Percentiles rank a stretch among this genome's conserved stretches.
Conservation (phyloP, 2,888 invertebrate genomes). For the Platypus cylindrus region DNA sequence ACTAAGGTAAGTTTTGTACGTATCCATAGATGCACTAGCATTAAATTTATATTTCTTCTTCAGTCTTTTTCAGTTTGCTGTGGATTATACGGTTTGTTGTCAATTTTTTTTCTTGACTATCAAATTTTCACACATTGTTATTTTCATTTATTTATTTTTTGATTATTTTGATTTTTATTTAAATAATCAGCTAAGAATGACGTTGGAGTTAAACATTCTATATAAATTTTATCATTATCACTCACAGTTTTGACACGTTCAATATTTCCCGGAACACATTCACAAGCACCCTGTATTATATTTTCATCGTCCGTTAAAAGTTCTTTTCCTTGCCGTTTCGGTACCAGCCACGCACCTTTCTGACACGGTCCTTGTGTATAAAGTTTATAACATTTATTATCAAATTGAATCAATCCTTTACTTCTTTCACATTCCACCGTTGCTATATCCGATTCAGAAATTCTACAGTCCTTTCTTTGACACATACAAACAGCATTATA, state of each 20-base stretch:
- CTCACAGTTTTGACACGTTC: conserved; percentile 28
- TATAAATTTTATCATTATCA: conserved; percentile 26
- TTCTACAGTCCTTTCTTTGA: conserved; percentile 20
- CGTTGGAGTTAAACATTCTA: conserved; percentile 47
- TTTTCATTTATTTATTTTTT: conserved; percentile 5
- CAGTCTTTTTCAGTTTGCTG: conserved; percentile 21
- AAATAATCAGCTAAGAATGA: conserved; percentile 53
- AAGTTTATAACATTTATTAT: conserved; percentile 58
- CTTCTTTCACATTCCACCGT: conserved; percentile 22
- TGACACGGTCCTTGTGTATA: conserved; percentile 68
- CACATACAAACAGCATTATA: conserved; percentile 76
- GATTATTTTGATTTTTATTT: conserved; percentile 30
- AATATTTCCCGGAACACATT: conserved; percentile 56
- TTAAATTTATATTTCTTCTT: conserved; percentile 9
- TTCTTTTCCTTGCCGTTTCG: conserved; percentile 34
- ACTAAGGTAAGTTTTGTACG: conserved; percentile 34
- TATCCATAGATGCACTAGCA: not conserved
- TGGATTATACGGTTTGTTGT: conserved; percentile 19
- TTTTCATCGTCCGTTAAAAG: conserved; percentile 18
- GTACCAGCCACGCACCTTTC: conserved; percentile 56
- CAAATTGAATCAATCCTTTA: conserved; percentile 47
- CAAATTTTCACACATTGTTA: conserved; percentile 1
- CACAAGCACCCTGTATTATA: conserved; percentile 32
- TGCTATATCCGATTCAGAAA: conserved; percentile 7
- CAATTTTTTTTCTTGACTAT: not conserved